phyloP scores from a whole-genome alignment of 1,140 invertebrate genomes.

The Leptinotarsa defecta region DNA sequence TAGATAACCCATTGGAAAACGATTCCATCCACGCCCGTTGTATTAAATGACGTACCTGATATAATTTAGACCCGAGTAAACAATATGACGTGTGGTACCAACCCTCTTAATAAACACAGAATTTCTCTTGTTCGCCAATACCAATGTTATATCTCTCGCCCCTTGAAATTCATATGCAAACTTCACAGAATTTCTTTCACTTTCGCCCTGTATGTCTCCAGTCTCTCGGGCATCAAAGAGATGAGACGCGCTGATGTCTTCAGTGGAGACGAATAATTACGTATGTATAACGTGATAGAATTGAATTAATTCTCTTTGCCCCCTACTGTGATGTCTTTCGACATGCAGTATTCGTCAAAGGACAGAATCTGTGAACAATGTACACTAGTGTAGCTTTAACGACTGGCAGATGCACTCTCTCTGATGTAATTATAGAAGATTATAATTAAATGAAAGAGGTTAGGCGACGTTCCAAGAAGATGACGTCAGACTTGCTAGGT shows the following conservation, averaged over 20 bases:
- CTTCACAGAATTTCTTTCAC: neutral
- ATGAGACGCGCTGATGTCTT: neutral
- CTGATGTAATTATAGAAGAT: slow-evolving; percentile 8
- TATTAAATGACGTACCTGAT: no score
- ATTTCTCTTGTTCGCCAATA: no score
- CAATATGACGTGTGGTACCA: no score
- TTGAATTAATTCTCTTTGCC: neutral
- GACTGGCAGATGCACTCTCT: neutral
- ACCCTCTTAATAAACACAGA: no score
- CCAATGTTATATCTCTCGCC: no score
- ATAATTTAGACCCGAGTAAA: no score
- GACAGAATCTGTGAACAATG: neutral
- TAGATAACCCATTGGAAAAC: no score
- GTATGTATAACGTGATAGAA: slow-evolving; percentile 1
- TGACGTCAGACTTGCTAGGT: neutral
- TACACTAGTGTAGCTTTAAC: neutral
- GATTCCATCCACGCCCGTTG: no score
- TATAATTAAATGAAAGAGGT: slow-evolving; percentile 3
- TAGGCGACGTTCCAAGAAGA: neutral
- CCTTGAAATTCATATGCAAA: no score
- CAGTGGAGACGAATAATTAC: slow-evolving; percentile 6
- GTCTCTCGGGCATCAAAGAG: neutral
- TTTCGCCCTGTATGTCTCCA: neutral
- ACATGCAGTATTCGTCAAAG: neutral
- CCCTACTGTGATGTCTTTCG: neutral